phyloP scores from a whole-genome alignment of 2,113 vertebrate species.

The Pedionomus torquatus region DNA sequence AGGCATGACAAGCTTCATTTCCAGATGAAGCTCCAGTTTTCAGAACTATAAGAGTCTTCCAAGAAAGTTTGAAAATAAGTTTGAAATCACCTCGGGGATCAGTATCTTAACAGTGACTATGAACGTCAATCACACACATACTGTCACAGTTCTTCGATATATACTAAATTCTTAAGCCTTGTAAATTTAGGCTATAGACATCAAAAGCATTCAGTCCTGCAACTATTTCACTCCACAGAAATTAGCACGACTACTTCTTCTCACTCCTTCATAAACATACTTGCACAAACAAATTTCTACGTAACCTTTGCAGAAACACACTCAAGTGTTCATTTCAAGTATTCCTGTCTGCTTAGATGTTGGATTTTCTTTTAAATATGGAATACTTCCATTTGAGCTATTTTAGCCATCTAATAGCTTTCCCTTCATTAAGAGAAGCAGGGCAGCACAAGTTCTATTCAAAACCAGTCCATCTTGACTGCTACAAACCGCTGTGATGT shows the following conservation, averaged over 20 bases:
- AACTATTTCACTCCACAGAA: background rate
- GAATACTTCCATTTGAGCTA: background rate
- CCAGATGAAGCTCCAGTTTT: background rate
- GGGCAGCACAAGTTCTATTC: background rate
- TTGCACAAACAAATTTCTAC: background rate
- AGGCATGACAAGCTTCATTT: background rate
- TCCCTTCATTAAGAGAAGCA: background rate
- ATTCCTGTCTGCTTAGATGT: background rate
- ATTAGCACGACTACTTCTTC: background rate
- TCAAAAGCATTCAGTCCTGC: background rate
- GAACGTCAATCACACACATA: background rate
- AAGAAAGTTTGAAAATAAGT: background rate
- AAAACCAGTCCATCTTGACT: background rate
- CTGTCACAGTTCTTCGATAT: background rate
- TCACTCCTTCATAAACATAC: background rate
- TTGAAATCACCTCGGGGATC: background rate
- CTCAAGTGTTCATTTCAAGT: background rate
- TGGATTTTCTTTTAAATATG: background rate
- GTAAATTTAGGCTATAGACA: background rate
- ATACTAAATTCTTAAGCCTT: background rate
- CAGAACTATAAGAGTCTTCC: background rate
- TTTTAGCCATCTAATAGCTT: background rate
- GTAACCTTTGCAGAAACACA: background rate
- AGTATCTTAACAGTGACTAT: background rate
- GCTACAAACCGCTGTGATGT: background rate